Percentiles rank a stretch among this genome's conserved stretches.
Evolutionary conservation across 2,888 invertebrate species (phyloP).

Genomic region (Caenorhabditis sp.): DNA sequence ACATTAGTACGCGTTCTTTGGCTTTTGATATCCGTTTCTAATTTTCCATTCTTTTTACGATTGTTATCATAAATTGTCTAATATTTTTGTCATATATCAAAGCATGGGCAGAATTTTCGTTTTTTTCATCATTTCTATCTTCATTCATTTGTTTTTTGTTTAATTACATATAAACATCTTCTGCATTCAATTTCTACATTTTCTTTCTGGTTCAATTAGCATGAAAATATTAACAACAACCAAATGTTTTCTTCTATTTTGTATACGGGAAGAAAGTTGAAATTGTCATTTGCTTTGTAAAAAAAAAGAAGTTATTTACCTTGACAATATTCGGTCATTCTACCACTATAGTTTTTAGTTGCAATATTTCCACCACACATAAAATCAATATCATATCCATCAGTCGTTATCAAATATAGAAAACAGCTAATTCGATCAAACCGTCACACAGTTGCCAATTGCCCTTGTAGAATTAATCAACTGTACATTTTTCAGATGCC

Average conservation of each 20-base stretch:
- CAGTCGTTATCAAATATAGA: neutral
- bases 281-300: too few species aligned
- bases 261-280: too few species aligned
- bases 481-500: neutral
- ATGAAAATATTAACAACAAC: too few species aligned
- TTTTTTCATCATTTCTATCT: neutral
- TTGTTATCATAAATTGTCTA: neutral
- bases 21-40: neutral
- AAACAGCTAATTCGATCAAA: conserved; percentile 4
- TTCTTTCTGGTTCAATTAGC: too few species aligned
- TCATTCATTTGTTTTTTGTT: neutral
- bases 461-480: neutral
- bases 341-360: too few species aligned
- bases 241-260: too few species aligned
- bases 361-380: neutral
- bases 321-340: too few species aligned
- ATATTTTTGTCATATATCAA: neutral
- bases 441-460: neutral
- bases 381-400: neutral
- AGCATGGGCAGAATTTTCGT: neutral
- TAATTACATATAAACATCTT: too few species aligned
- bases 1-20: neutral
- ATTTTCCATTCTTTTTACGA: neutral
- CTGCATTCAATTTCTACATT: too few species aligned
- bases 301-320: too few species aligned